Conservation (phyloP, 2,888 invertebrate species). For the Catocala nupta region DNA sequence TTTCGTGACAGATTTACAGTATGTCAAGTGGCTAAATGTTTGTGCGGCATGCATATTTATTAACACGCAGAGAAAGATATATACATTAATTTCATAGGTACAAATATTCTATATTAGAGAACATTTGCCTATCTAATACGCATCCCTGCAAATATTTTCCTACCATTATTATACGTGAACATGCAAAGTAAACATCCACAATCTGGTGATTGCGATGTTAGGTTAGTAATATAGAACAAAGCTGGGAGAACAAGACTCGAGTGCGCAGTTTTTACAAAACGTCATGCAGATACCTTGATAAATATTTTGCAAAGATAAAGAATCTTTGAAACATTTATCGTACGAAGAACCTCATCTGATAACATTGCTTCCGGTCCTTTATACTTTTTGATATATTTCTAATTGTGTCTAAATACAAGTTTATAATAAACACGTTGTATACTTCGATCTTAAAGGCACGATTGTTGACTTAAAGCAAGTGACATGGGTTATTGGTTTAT, state of each 20-base stretch:
- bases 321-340: constrained; percentile 19
- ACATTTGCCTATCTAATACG: too few species aligned
- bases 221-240: constrained; percentile 24
- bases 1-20: too few species aligned
- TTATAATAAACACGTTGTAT: too few species aligned
- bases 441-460: too few species aligned
- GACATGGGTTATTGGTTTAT: too few species aligned
- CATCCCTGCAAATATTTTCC: constrained; percentile 7
- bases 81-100: too few species aligned
- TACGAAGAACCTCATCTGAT: constrained; percentile 49
- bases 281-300: constrained; percentile 41
- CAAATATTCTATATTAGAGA: background rate
- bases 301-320: constrained; percentile 48
- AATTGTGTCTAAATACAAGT: background rate
- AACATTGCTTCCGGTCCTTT: constrained; percentile 49
- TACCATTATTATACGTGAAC: background rate
- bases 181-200: background rate
- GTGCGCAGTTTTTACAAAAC: constrained; percentile 21
- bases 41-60: too few species aligned
- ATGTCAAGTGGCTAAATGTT: too few species aligned
- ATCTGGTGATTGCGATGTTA: constrained; percentile 4
- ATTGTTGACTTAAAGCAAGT: too few species aligned
- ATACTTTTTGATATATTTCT: constrained; percentile 29
- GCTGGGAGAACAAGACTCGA: constrained; percentile 9
- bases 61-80: too few species aligned